Percentiles rank a stretch among this genome's conserved stretches.
Conservation (phyloP, 2,797 vertebrate genomes). For the Enteromius afrohamiltoni region DNA sequence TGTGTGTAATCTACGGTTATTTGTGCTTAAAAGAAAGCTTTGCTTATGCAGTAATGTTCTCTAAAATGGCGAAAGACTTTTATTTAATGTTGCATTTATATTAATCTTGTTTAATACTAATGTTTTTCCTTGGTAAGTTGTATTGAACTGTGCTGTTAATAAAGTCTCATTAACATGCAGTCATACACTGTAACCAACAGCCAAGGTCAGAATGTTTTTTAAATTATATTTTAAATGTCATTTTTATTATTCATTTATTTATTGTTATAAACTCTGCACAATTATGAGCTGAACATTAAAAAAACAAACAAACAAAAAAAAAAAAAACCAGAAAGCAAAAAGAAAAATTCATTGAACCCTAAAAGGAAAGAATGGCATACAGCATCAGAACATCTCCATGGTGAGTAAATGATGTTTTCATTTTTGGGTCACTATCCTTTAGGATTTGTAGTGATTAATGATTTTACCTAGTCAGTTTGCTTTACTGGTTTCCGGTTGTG, state of each 20-base stretch:
- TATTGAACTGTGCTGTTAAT: neutral
- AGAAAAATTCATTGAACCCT: neutral
- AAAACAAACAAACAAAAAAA: too few relatives aligned
- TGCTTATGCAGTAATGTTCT: too few relatives aligned
- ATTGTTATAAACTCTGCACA: neutral
- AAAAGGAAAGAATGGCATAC: neutral
- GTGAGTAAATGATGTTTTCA: neutral
- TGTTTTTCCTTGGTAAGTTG: neutral
- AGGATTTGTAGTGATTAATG: neutral
- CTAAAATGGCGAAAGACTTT: neutral
- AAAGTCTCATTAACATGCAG: neutral
- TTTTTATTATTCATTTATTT: neutral
- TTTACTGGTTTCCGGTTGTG: constrained; percentile 63
- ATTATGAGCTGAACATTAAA: too few relatives aligned
- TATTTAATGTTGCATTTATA: neutral
- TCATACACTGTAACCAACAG: neutral
- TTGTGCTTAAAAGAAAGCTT: too few relatives aligned
- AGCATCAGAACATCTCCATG: neutral
- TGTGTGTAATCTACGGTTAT: too few relatives aligned
- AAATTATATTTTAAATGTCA: neutral
- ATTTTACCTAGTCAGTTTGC: constrained; percentile 52
- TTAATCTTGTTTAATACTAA: neutral
- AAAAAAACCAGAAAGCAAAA: too few relatives aligned
- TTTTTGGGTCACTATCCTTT: neutral
- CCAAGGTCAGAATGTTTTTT: neutral